phyloP scores from a whole-genome alignment of 2,888 invertebrate species.

The Dioctria linearis region DNA sequence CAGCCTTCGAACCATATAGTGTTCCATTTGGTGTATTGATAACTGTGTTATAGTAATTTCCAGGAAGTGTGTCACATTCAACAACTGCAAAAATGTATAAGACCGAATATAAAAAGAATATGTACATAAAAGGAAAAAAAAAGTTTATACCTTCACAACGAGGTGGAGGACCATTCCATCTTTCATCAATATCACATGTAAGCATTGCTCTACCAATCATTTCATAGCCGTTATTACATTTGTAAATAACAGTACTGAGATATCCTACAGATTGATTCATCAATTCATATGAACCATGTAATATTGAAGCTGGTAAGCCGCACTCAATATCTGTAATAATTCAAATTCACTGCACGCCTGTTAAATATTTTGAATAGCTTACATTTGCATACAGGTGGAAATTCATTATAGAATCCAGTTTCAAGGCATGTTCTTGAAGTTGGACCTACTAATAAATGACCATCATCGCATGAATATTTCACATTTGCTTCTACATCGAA shows the following conservation, averaged over 20 bases:
- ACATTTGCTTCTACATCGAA: conserved; percentile 88
- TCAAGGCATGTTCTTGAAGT: conserved; percentile 87
- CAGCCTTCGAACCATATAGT: conserved; percentile 80
- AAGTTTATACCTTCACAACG: conserved; percentile 81
- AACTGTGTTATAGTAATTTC: conserved; percentile 72
- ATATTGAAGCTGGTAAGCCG: conserved; percentile 89
- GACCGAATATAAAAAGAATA: neutral
- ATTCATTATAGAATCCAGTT: conserved; percentile 94
- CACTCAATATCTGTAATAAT: conserved; percentile 83
- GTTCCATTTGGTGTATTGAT: conserved; percentile 79
- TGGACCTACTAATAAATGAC: conserved; percentile 90
- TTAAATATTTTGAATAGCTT: conserved; percentile 68
- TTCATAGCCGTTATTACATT: conserved; percentile 86
- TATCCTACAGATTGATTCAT: conserved; percentile 91
- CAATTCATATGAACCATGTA: conserved; percentile 85
- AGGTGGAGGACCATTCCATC: conserved; percentile 95
- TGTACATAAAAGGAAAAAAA: neutral
- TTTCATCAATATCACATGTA: conserved; percentile 91
- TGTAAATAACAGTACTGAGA: conserved; percentile 87
- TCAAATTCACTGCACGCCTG: neutral
- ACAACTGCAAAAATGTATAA: conserved; percentile 73
- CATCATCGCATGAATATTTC: conserved; percentile 88
- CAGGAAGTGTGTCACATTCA: conserved; percentile 80
- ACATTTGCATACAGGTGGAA: conserved; percentile 95
- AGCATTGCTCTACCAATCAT: conserved; percentile 87